Percentiles rank a stretch among this genome's conserved stretches.
phyloP scores from a whole-genome alignment of 2,888 invertebrate species.

The Eupelmus urozonus region DNA sequence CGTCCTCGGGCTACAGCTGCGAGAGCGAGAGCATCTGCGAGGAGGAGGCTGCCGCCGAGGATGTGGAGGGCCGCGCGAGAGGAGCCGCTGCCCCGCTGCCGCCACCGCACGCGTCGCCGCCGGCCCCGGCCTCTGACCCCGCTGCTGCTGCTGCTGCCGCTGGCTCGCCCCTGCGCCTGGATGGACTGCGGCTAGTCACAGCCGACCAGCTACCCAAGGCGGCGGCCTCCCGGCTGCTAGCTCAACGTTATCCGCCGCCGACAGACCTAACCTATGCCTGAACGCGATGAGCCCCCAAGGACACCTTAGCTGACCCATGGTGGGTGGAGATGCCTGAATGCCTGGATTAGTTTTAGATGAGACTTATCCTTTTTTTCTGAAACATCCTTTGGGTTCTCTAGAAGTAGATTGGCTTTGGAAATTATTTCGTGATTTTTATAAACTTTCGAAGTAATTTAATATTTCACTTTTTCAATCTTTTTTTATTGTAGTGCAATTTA shows the following conservation, averaged over 20 bases:
- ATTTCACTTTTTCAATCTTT: too few species aligned
- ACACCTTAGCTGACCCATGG: slow-evolving; percentile 53
- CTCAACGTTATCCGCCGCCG: neutral
- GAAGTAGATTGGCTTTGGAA: too few species aligned
- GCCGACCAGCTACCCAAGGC: neutral
- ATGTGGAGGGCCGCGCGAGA: slow-evolving; percentile 71
- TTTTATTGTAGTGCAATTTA: too few species aligned
- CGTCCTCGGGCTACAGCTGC: slow-evolving; percentile 31
- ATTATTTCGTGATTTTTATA: too few species aligned
- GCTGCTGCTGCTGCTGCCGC: slow-evolving; percentile 10
- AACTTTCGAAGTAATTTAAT: too few species aligned
- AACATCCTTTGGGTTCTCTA: too few species aligned
- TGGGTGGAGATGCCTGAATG: neutral
- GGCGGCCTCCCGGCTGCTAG: neutral
- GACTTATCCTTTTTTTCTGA: too few species aligned
- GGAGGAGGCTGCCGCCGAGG: slow-evolving; percentile 75
- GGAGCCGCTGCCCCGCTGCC: neutral
- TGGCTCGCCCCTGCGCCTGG: slow-evolving; percentile 65
- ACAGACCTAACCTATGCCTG: neutral
- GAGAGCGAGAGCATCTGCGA: slow-evolving; percentile 39
- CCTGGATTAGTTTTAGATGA: too few species aligned
- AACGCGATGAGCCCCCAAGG: slow-evolving; percentile 19
- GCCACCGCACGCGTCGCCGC: neutral
- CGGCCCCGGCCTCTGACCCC: slow-evolving; percentile 4
- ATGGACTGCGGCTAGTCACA: slow-evolving; percentile 76